Conservation (phyloP, 2,113 vertebrate genomes). For the Caloenas nicobarica region DNA sequence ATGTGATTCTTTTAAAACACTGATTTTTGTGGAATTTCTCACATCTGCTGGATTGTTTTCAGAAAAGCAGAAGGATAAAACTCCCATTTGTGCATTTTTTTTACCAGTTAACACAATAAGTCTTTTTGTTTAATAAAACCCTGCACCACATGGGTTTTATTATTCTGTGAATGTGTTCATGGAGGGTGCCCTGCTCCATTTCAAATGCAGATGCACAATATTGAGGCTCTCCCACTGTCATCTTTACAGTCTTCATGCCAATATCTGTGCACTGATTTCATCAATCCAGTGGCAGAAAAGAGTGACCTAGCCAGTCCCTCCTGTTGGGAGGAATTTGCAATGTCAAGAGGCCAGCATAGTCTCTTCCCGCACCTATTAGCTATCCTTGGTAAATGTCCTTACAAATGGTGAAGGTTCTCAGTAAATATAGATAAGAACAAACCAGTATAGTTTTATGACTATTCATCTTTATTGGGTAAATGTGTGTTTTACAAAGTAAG, state of each 20-base stretch:
- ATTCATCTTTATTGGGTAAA: constrained; percentile 63
- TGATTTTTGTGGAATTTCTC: neutral
- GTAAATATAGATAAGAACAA: neutral
- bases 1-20: neutral
- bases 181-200: neutral
- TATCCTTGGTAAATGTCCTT: neutral
- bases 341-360: neutral
- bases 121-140: neutral
- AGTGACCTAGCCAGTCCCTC: neutral
- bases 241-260: neutral
- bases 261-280: neutral
- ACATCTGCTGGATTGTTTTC: neutral
- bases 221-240: neutral
- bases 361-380: neutral
- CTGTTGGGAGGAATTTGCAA: neutral
- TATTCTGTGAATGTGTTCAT: neutral
- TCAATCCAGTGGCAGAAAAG: neutral
- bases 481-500: constrained; percentile 42
- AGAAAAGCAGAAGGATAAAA: neutral
- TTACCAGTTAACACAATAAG: neutral
- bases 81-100: neutral
- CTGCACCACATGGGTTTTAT: neutral
- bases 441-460: neutral
- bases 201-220: neutral
- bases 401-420: neutral